Evolutionary conservation across 2,113 vertebrate species (phyloP).

Genomic region (Sakesphorus luctuosus): DNA sequence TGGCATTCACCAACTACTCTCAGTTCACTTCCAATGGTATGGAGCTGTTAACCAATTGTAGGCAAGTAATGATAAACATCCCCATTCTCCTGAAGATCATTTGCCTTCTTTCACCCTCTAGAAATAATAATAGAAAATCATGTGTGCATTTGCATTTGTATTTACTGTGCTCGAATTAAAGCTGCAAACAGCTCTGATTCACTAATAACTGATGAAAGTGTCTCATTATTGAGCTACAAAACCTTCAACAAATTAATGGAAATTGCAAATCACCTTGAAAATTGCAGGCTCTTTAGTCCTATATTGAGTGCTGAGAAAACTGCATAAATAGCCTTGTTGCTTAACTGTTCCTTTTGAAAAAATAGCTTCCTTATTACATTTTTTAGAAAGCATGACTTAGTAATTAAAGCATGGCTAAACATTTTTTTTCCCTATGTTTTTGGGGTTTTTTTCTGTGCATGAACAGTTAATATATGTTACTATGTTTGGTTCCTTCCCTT

Average conservation of each 20-base stretch:
- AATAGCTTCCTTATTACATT: neutral
- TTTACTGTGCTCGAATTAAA: slow-evolving; percentile 61
- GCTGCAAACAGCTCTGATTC: slow-evolving; percentile 57
- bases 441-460: neutral
- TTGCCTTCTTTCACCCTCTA: slow-evolving; percentile 44
- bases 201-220: slow-evolving; percentile 60
- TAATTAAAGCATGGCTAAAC: neutral
- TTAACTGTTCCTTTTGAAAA: slow-evolving; percentile 32
- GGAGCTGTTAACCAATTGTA: slow-evolving; percentile 17
- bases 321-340: slow-evolving; percentile 23
- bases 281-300: slow-evolving; percentile 52
- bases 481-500: neutral
- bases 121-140: slow-evolving; percentile 56
- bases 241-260: slow-evolving; percentile 62
- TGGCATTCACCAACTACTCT: neutral
- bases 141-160: slow-evolving; percentile 56
- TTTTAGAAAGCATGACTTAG: neutral
- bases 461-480: neutral
- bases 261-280: slow-evolving; percentile 72
- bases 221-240: slow-evolving; percentile 63
- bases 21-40: neutral
- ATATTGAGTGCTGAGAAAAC: slow-evolving; percentile 16
- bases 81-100: slow-evolving; percentile 36
- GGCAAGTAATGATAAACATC: neutral
- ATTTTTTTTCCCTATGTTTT: neutral